phyloP scores from a whole-genome alignment of 2,797 vertebrate genomes.

The Gobio occitaniae region DNA sequence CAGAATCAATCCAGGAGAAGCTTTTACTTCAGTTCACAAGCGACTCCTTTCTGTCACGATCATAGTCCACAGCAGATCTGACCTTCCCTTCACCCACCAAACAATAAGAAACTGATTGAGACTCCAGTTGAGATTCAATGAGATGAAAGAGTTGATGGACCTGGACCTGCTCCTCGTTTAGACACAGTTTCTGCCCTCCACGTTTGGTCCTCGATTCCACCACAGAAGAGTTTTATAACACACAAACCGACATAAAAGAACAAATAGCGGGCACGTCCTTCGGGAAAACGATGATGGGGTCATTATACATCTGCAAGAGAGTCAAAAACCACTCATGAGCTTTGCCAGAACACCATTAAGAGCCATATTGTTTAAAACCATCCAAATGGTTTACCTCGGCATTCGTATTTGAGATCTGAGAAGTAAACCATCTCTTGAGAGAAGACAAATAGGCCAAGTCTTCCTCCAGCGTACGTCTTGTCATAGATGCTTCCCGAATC shows the following conservation, averaged over 20 bases:
- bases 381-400: constrained; percentile 84
- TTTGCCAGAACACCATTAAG: neutral
- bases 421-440: constrained; percentile 99
- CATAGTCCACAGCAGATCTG: constrained; percentile 87
- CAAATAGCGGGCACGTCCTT: constrained; percentile 80
- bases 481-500: constrained; percentile 97
- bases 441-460: constrained; percentile 97
- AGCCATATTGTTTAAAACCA: neutral
- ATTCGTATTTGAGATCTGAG: constrained; percentile 99
- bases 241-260: constrained; percentile 48
- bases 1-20: constrained; percentile 56
- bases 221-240: constrained; percentile 78
- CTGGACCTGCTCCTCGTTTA: constrained; percentile 78
- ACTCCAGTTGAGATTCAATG: constrained; percentile 55
- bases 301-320: constrained; percentile 89
- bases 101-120: constrained; percentile 41
- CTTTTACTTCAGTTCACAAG: constrained; percentile 75
- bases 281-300: constrained; percentile 71
- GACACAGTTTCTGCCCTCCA: constrained; percentile 77
- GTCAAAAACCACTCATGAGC: constrained; percentile 48
- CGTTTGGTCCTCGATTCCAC: constrained; percentile 78
- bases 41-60: constrained; percentile 70
- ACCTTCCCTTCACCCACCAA: constrained; percentile 75
- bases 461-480: constrained; percentile 95
- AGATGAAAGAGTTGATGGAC: constrained; percentile 53